Base-by-base conservation (phyloP, 2,888 invertebrate genomes). In the Acanthoscelides obtectus region DNA sequence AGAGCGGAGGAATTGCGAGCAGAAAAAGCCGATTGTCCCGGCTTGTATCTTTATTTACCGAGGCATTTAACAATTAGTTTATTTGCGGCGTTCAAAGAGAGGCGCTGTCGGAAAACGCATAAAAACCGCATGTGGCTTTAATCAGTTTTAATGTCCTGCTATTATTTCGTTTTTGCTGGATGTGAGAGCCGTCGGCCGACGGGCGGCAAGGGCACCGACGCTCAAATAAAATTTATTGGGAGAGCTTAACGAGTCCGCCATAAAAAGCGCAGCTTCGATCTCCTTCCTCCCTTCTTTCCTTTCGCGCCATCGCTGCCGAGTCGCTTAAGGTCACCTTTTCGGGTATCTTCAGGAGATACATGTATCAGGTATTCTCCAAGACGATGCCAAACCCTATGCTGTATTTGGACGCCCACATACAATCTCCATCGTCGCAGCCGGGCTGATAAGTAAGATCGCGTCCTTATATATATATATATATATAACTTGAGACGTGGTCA, bases 31-130 rank as follows among this genome's bases (percentile, higher is more conserved):
- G 45, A 45, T 45, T 45, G 45, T 45, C 45, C 17, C 45, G 45
- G 17, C 45, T 76, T 78, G 80, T 79, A 78, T 79, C 81, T 81
- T 81, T 79, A 81, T 81, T 80, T 79, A 78, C 80, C 75, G 75
- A 74, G 77, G 80, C 76, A 81, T 81, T 78, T 77, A 77, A 77
- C 81, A 81, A 81, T 81, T 81, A 81, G 80, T 78, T 80, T 80
- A 81, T 81, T 81, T 80, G 79, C 79, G 79, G 75, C 73, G 75
- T 67, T 77, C 68, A 71, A 73, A 74, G 71, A 72, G 73, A 71
- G 71, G 64, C 70, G 45, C 45, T 66, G 72, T 76, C 74, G 69
- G 74, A 75, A 73, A 76, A 69, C 63, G 27, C 70, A 72, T 73
- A 76, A 76, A 75, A 76, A 76, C 72, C 70, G 73, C 72, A 76